Conservation (phyloP, 2,888 invertebrate genomes). For the Drosophila prostipennis region DNA sequence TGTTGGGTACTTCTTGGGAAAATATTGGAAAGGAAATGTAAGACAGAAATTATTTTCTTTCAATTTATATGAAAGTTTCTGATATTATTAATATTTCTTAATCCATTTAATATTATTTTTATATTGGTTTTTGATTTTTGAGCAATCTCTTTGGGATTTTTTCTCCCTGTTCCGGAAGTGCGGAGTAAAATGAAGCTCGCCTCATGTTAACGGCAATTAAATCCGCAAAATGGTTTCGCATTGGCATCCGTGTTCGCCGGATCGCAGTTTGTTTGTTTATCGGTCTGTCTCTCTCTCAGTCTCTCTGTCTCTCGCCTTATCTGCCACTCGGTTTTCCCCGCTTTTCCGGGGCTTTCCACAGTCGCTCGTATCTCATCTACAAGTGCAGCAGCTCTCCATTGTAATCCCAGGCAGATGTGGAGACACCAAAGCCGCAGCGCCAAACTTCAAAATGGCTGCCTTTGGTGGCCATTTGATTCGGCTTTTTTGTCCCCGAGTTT, state of each 20-base stretch:
- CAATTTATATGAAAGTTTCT: no score
- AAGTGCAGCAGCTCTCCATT: slow-evolving; percentile 61
- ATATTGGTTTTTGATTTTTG: background rate
- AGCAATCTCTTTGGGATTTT: background rate
- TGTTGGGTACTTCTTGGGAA: no score
- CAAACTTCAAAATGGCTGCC: slow-evolving; percentile 75
- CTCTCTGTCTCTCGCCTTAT: background rate
- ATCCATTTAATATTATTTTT: background rate
- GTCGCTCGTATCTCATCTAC: slow-evolving; percentile 44
- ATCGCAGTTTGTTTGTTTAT: slow-evolving; percentile 33
- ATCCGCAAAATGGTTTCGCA: slow-evolving; percentile 75
- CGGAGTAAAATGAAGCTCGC: slow-evolving; percentile 57
- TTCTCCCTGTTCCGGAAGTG: background rate
- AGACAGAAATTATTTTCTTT: no score
- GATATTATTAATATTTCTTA: no score
- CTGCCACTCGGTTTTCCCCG: background rate
- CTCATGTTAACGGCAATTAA: slow-evolving; percentile 79
- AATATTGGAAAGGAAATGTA: no score
- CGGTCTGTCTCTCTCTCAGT: slow-evolving; percentile 3
- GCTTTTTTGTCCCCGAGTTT: slow-evolving; percentile 7
- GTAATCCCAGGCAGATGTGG: slow-evolving; percentile 66
- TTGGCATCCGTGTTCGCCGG: slow-evolving; percentile 50
- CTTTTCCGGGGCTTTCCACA: slow-evolving; percentile 16
- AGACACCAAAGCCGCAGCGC: slow-evolving; percentile 59
- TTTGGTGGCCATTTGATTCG: slow-evolving; percentile 37